phyloP scores from a whole-genome alignment of 2,797 vertebrate species.

The Galagoides demidoff region DNA sequence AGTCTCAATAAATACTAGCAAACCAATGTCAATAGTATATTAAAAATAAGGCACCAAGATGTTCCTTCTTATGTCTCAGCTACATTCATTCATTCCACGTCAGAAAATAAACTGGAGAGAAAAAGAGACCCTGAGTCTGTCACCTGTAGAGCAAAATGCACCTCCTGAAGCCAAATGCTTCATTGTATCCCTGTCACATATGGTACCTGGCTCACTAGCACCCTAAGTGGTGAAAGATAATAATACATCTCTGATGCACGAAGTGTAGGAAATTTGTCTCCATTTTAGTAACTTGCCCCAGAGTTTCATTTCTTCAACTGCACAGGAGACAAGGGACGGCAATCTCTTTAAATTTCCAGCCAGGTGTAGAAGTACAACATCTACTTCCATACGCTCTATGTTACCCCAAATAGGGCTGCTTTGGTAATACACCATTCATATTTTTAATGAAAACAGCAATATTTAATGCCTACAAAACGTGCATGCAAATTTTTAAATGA shows the following conservation, averaged over 20 bases:
- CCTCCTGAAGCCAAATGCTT: not conserved
- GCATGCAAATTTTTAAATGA: slow-evolving; percentile 56
- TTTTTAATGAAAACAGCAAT: slow-evolving; percentile 58
- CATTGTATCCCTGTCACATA: too few relatives aligned
- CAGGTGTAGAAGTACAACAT: not conserved
- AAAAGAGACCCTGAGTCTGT: not conserved
- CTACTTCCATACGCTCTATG: not conserved
- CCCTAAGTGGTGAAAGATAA: not conserved
- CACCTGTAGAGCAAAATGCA: not conserved
- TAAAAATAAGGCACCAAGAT: not conserved
- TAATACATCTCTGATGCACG: not conserved
- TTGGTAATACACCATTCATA: slow-evolving; percentile 49
- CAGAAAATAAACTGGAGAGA: not conserved
- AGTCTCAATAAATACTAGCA: not conserved
- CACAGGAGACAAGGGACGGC: not conserved
- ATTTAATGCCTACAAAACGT: slow-evolving; percentile 43
- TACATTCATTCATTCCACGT: not conserved
- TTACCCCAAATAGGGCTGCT: not conserved
- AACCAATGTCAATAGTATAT: not conserved
- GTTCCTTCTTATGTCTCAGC: not conserved
- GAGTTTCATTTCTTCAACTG: not conserved
- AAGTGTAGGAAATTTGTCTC: not conserved
- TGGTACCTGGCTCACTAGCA: not conserved
- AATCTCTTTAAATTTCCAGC: not conserved
- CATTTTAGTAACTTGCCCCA: not conserved